Conservation (phyloP, 1,140 invertebrate genomes). For the Cyclina sinensis region DNA sequence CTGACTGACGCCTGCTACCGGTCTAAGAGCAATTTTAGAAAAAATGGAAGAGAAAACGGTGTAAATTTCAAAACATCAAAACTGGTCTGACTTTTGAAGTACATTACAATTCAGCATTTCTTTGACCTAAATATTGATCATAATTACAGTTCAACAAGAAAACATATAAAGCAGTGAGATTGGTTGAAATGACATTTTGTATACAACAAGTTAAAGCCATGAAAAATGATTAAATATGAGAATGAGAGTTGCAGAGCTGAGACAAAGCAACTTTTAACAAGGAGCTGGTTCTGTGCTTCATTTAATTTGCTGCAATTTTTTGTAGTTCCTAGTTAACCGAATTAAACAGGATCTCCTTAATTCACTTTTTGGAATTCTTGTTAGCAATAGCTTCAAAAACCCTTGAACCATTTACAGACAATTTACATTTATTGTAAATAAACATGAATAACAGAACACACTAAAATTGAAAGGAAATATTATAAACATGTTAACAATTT, state of each 20-base stretch:
- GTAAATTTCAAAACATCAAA: neutral
- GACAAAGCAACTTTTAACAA: neutral
- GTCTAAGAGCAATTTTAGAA: slow-evolving; percentile 11
- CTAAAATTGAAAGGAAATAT: neutral
- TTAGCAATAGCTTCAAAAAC: too few species aligned
- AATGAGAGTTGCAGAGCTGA: neutral
- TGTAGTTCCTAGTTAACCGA: too few species aligned
- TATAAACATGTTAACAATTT: neutral
- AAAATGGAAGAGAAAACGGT: slow-evolving; percentile 9
- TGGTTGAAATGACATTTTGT: too few species aligned
- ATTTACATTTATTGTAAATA: too few species aligned
- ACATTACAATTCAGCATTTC: neutral
- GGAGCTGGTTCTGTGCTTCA: slow-evolving; percentile 7
- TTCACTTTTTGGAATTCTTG: too few species aligned
- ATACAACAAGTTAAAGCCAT: too few species aligned
- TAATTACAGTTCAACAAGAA: too few species aligned
- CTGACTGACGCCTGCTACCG: slow-evolving; percentile 79
- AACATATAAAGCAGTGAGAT: too few species aligned
- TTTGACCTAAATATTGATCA: neutral
- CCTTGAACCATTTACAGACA: too few species aligned
- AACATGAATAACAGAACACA: too few species aligned
- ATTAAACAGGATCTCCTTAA: too few species aligned
- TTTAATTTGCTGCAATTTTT: neutral
- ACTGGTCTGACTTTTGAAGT: neutral
- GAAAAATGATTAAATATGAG: neutral